Evolutionary conservation across 2,113 vertebrate genomes (phyloP), one percentile per base, ranked within the genome.

Genomic region (Seriola aureovittata): DNA sequence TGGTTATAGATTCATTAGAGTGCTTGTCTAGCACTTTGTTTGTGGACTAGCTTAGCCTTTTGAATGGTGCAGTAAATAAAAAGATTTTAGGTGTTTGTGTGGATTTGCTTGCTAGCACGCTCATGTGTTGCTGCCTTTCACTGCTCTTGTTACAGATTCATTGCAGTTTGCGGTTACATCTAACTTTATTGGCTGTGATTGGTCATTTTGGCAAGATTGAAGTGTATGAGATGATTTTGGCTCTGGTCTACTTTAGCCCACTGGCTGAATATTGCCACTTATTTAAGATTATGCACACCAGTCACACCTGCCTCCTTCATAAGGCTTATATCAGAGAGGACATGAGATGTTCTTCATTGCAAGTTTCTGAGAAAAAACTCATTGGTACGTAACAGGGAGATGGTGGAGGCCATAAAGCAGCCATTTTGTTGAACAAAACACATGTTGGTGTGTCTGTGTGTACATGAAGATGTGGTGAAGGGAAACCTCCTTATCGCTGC

Each of bases 1-100:
- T 36, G 46, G 40, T 81, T 88, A 83, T 81, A 72, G 81, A 90
- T 90, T 84, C 77, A 86, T 89, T 58, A 64, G 36, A 80, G 63
- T 75, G 75, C 86, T 85, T 86, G 85, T 88, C 66, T 57, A 55
- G 80, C 86, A 81, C 69, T 91, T 88, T 9, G 21, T 65, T 71
- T 6, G 72, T 71, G 71, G 73, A 66, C 81, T 32, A 80, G 57
- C 70, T 79, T 75, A 71, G 75, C 42, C 70, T 70, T 81, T 83
- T 84, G 32, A 80, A 82, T 34, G 71, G 25, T 75, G 65, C 71
- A 63, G 74, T 84, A 85, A 89, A 90, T 85, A 84, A 63, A 80
- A 78, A 40, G 29, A 69, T 75, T 85, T 83, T 42, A 16, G 60
- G 23, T 59, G 48, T 75, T 54, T 52, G 34, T 72, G n/a, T 34